phyloP scores from a whole-genome alignment of 1,140 invertebrate species.

The Liolophura sinensis region DNA sequence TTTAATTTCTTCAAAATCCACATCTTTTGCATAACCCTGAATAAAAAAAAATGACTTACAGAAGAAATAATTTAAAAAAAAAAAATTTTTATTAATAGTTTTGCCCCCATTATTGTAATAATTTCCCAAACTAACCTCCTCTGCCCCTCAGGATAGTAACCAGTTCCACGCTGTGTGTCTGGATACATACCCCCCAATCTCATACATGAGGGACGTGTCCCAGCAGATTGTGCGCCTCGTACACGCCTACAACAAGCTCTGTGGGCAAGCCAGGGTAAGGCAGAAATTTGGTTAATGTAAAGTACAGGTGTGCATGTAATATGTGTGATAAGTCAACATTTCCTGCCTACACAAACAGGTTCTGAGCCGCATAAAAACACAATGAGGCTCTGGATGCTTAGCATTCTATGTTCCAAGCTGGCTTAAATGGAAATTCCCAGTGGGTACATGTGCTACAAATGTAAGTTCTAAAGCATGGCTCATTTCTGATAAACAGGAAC shows the following conservation, averaged over 20 bases:
- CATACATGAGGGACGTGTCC: constrained; percentile 90
- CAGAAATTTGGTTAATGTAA: neutral
- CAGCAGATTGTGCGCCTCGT: constrained; percentile 78
- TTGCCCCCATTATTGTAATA: too few species aligned
- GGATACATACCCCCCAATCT: constrained; percentile 92
- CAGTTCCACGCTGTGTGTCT: constrained; percentile 94
- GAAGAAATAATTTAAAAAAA: too few species aligned
- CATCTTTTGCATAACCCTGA: too few species aligned
- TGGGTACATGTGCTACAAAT: too few species aligned
- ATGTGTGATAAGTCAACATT: too few species aligned
- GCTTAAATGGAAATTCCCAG: too few species aligned
- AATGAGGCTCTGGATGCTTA: neutral
- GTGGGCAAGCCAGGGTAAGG: constrained; percentile 67
- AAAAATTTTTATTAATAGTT: too few species aligned
- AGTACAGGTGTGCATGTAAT: neutral
- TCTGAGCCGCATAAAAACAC: neutral
- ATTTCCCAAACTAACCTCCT: constrained; percentile 1
- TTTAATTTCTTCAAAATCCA: too few species aligned
- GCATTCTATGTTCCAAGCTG: too few species aligned
- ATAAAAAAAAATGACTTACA: too few species aligned
- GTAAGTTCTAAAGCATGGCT: too few species aligned
- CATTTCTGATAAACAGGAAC: too few species aligned
- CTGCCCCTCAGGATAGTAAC: constrained; percentile 80
- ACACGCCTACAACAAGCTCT: constrained; percentile 77
- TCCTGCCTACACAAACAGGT: neutral